Evolutionary conservation across 1,140 invertebrate species (phyloP), one percentile per base, ranked within the genome.

Genomic region (Berghia stephanieae): DNA sequence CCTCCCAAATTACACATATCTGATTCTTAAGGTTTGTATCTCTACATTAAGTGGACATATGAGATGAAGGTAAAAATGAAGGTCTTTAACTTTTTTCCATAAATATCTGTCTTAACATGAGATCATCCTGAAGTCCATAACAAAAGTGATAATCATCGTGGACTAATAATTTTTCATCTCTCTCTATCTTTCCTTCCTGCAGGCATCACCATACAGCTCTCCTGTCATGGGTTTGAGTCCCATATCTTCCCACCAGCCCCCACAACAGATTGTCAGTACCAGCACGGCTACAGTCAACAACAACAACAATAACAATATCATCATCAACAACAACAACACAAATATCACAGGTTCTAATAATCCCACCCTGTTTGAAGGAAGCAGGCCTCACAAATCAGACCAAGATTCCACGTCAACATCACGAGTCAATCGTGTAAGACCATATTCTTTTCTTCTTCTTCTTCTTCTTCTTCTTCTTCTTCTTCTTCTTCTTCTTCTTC

Each of bases 171-270:
- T n/a, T n/a, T n/a, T n/a, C n/a, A n/a, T n/a, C n/a, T n/a, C n/a
- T n/a, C n/a, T n/a, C n/a, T 49, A n/a, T 46, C 16, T 70, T 34
- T 55, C 34, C 5, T 36, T 38, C 67, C 57, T 24, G 18, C 73
- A 75, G 73, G 31, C 73, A 46, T 55, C 43, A 27, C 57, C 73
- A 18, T 66, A 44, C 42, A 63, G 38, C 60, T 46, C 73, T 2
- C 66, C 10, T 18, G 40, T 38, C 38, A 21, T 52, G 40, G 60
- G 67, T 8, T 24, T 71, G 42, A 72, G 60, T 34, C 70, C 77
- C n/a, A 21, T 60, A 21, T 63, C 77, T 10, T 4, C 40, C 3
- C 52, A 72, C 42, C 55, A 36, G 24, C 57, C 77, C 13, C 44
- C 69, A 34, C 57, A 21, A 13, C 24, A 46, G 1, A 21, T 44